Percentiles rank a stretch among this genome's conserved stretches.
These are phyloP conservation scores for Netelia virgata DNA, from an alignment of 2,888 invertebrate genomes.

Conservation along the genomic window DNA sequence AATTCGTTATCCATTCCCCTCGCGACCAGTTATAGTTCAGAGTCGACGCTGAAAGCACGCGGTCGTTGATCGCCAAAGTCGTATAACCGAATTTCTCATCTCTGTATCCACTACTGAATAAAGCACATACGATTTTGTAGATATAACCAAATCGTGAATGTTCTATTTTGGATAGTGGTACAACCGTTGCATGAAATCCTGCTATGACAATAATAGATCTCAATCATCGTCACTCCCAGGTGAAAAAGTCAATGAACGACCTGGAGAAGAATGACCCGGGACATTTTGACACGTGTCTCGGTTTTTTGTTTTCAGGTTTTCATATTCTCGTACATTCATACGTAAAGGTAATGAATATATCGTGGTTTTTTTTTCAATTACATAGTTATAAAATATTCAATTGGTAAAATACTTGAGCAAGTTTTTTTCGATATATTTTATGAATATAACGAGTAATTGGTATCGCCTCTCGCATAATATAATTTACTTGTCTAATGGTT, in stretches of 20 bases:
- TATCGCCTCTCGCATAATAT: not conserved
- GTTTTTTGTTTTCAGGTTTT: too few relatives aligned
- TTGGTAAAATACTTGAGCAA: too few relatives aligned
- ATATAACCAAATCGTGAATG: slow-evolving; percentile 4
- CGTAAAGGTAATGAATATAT: too few relatives aligned
- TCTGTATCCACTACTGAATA: not conserved
- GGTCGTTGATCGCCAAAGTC: slow-evolving; percentile 39
- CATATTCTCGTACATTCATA: too few relatives aligned
- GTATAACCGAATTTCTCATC: slow-evolving; percentile 23
- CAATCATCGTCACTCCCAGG: not conserved
- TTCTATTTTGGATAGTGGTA: not conserved
- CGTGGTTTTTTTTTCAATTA: too few relatives aligned
- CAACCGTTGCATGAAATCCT: not conserved
- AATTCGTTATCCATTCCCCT: slow-evolving; percentile 38
- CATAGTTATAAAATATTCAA: too few relatives aligned
- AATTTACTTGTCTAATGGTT: not conserved
- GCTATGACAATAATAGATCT: not conserved
- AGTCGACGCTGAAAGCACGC: slow-evolving; percentile 1
- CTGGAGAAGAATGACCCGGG: not conserved
- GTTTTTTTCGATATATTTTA: too few relatives aligned
- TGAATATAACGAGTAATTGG: not conserved
- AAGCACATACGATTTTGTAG: not conserved
- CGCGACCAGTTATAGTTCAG: not conserved
- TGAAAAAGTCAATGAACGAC: not conserved
- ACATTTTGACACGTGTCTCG: too few relatives aligned